These are phyloP conservation scores for Lacerta viridis DNA, from an alignment of 2,797 vertebrate genomes.

Conservation along the genomic window DNA sequence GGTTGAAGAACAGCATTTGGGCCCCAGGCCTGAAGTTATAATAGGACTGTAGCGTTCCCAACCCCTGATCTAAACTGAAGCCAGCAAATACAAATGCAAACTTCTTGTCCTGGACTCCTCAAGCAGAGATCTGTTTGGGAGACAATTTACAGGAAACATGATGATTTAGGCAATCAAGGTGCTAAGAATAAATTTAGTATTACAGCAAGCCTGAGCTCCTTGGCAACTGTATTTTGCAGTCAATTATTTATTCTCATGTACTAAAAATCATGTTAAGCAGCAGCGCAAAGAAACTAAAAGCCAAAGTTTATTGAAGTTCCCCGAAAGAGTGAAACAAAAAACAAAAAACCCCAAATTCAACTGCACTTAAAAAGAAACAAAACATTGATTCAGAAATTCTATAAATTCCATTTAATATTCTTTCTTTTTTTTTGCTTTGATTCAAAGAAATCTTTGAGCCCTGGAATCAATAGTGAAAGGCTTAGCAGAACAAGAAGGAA, in stretches of 20 bases:
- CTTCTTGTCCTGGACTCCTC: not conserved
- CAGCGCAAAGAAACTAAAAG: not conserved
- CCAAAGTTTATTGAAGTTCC: not conserved
- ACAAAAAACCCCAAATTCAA: not conserved
- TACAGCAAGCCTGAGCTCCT: not conserved
- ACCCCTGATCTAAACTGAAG: too few relatives aligned
- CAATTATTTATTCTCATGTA: not conserved
- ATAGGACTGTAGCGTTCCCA: too few relatives aligned
- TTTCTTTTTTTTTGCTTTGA: constrained; percentile 9
- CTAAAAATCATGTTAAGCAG: not conserved
- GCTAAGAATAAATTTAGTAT: not conserved
- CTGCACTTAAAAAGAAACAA: constrained; percentile 4
- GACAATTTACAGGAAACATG: too few relatives aligned
- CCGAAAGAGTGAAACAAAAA: not conserved
- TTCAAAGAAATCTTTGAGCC: not conserved
- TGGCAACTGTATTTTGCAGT: not conserved
- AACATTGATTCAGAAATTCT: constrained; percentile 1
- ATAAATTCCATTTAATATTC: not conserved
- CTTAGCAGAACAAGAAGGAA: not conserved
- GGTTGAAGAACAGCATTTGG: too few relatives aligned
- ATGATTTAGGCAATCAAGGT: not conserved
- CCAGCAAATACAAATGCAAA: not conserved
- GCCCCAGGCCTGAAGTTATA: too few relatives aligned
- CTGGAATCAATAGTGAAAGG: not conserved
- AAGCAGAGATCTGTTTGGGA: not conserved